Evolutionary conservation across 2,888 invertebrate species (phyloP).

Genomic region (Phymatocera aterrima): DNA sequence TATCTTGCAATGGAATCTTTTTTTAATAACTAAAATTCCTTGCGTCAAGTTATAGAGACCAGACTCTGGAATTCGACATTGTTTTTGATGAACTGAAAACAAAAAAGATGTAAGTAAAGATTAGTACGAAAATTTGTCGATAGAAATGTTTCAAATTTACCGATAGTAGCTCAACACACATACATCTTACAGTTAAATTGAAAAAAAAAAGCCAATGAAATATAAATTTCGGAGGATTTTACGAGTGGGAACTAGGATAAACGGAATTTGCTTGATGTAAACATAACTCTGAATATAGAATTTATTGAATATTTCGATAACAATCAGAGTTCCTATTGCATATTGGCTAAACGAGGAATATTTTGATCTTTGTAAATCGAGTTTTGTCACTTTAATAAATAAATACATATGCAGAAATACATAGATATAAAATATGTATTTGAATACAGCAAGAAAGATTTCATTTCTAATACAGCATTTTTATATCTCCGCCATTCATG

Average conservation of each 20-base stretch:
- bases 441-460: neutral
- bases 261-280: slow-evolving; percentile 9
- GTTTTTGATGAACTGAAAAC: slow-evolving; percentile 49
- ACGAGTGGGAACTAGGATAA: neutral
- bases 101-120: slow-evolving; percentile 47
- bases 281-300: slow-evolving; percentile 29
- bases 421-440: slow-evolving; percentile 6
- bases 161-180: no score
- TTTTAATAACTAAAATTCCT: slow-evolving; percentile 3
- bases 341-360: neutral
- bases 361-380: no score
- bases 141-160: neutral
- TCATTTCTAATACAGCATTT: slow-evolving; percentile 21
- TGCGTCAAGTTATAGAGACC: slow-evolving; percentile 29
- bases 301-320: no score
- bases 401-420: neutral
- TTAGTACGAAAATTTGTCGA: slow-evolving; percentile 33
- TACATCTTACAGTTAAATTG: no score
- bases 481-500: slow-evolving; percentile 46
- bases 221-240: no score
- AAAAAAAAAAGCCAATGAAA: no score
- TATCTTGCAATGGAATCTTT: neutral
- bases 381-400: neutral
- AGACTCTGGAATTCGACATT: slow-evolving; percentile 39
- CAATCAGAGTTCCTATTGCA: slow-evolving; percentile 7